Evolutionary conservation across 2,888 invertebrate genomes (phyloP).

Genomic region (Diarsia dahlii): DNA sequence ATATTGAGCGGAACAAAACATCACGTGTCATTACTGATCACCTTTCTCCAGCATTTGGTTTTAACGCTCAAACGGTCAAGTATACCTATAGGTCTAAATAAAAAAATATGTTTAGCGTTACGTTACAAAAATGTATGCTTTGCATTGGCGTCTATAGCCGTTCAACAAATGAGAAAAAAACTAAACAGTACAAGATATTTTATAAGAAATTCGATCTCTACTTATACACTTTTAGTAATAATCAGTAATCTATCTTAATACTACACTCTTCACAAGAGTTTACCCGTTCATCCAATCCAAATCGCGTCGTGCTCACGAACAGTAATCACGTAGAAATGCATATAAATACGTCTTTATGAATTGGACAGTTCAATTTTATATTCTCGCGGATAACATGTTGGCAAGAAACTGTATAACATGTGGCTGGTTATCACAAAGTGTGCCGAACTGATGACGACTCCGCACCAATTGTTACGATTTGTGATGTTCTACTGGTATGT

Average conservation of each 20-base stretch:
- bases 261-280: slow-evolving; percentile 80
- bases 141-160: slow-evolving; percentile 55
- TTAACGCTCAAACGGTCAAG: slow-evolving; percentile 56
- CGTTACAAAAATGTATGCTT: slow-evolving; percentile 55
- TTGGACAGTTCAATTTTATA: slow-evolving; percentile 33
- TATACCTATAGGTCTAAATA: slow-evolving; percentile 27
- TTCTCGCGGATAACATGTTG: slow-evolving; percentile 14
- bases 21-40: slow-evolving; percentile 47
- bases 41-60: slow-evolving; percentile 24
- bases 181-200: slow-evolving; percentile 56
- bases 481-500: slow-evolving; percentile 33
- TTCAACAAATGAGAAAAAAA: slow-evolving; percentile 50
- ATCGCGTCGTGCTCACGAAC: slow-evolving; percentile 72
- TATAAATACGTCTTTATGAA: slow-evolving; percentile 34
- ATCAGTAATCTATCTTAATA: slow-evolving; percentile 68
- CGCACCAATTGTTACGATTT: slow-evolving; percentile 1
- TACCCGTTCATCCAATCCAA: slow-evolving; percentile 81
- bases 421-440: slow-evolving; percentile 26
- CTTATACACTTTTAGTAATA: slow-evolving; percentile 66
- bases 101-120: slow-evolving; percentile 69
- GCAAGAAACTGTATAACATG: slow-evolving; percentile 47
- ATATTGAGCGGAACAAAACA: slow-evolving; percentile 20
- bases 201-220: slow-evolving; percentile 68
- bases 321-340: slow-evolving; percentile 42
- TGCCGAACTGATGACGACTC: slow-evolving; percentile 21